These are phyloP conservation scores for Heliothis virescens DNA, from an alignment of 1,140 invertebrate genomes.

Conservation along the genomic window DNA sequence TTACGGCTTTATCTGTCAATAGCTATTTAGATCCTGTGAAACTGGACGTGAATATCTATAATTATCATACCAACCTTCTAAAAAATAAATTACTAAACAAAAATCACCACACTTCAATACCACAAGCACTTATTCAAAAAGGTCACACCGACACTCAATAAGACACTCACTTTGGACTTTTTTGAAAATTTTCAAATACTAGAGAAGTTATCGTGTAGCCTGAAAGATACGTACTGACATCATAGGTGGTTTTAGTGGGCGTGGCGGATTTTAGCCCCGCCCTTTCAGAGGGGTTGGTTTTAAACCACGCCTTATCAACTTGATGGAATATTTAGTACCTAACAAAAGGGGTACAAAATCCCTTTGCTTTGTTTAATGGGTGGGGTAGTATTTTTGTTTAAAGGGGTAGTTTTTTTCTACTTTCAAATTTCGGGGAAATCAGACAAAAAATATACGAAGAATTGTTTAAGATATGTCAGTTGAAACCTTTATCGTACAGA, in stretches of 20 bases:
- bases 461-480: too few relatives aligned
- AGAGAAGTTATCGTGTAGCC: too few relatives aligned
- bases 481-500: too few relatives aligned
- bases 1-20: too few relatives aligned
- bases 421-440: neutral
- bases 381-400: neutral
- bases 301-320: neutral
- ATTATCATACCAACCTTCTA: too few relatives aligned
- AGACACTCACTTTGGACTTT: neutral
- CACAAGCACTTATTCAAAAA: neutral
- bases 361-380: neutral
- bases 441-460: too few relatives aligned
- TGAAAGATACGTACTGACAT: neutral
- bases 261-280: neutral
- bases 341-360: neutral
- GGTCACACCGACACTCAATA: neutral
- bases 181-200: too few relatives aligned
- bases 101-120: too few relatives aligned
- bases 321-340: slow-evolving; percentile 9
- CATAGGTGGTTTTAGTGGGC: neutral
- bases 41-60: too few relatives aligned
- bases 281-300: neutral
- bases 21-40: too few relatives aligned
- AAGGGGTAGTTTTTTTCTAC: neutral
- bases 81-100: too few relatives aligned